A percentile compares a stretch with the other conserved stretches of the same genome.
phyloP scores from a whole-genome alignment of 2,797 vertebrate species.

The Tangara arthus region DNA sequence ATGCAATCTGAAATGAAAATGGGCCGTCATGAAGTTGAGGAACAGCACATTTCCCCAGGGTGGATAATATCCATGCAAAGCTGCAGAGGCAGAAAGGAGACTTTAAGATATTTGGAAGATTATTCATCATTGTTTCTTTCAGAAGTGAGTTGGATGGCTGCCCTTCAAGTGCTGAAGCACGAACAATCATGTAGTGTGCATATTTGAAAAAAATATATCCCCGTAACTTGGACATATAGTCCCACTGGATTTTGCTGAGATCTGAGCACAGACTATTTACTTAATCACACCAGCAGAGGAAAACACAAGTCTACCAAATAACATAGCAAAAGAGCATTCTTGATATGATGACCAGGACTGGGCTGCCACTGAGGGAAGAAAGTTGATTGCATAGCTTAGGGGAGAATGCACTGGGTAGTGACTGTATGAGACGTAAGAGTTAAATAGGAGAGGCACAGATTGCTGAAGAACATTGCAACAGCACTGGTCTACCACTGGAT shows the following conservation, averaged over 20 bases:
- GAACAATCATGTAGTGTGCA: background rate
- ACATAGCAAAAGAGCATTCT: background rate
- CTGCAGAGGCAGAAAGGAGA: slow-evolving; percentile 19
- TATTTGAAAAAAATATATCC: background rate
- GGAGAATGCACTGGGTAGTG: background rate
- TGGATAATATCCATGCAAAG: background rate
- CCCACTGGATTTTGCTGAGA: background rate
- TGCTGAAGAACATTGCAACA: background rate
- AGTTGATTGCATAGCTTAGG: background rate
- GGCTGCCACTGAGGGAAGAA: background rate
- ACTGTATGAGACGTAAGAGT: background rate
- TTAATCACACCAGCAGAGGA: background rate
- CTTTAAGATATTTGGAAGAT: slow-evolving; percentile 21
- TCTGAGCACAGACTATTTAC: background rate
- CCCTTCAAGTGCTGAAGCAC: slow-evolving; percentile 7
- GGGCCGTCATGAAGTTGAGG: background rate
- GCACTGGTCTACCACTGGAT: background rate
- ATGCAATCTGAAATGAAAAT: slow-evolving; percentile 42
- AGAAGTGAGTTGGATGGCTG: slow-evolving; percentile 12
- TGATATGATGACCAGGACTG: background rate
- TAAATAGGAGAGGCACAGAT: background rate
- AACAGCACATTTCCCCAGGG: background rate
- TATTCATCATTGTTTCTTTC: slow-evolving; percentile 27
- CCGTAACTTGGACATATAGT: background rate
- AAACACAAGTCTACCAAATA: background rate